These are phyloP conservation scores for Colaptes auratus DNA, from an alignment of 2,113 vertebrate species.

Conservation along the genomic window DNA sequence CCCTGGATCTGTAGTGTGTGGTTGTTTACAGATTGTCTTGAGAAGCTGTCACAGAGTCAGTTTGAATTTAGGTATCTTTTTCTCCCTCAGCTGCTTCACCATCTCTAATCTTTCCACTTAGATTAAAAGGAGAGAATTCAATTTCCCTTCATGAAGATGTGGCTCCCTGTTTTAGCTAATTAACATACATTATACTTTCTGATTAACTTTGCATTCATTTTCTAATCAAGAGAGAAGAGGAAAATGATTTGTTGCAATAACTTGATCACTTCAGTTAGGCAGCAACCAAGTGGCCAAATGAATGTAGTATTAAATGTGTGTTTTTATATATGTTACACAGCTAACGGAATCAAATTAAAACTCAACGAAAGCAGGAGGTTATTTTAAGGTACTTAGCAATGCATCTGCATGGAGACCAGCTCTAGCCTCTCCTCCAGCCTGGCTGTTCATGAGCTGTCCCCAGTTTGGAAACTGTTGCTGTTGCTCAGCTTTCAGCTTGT, in stretches of 20 bases:
- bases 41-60: neutral
- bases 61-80: neutral
- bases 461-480: neutral
- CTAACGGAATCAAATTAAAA: constrained; percentile 13
- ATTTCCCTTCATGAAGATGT: constrained; percentile 49
- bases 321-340: neutral
- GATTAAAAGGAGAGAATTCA: neutral
- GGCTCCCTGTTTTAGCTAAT: constrained; percentile 9
- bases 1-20: neutral
- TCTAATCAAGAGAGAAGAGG: constrained; percentile 41
- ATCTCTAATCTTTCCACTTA: neutral
- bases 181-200: constrained; percentile 17
- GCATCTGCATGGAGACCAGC: neutral
- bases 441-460: neutral
- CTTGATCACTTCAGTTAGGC: constrained; percentile 29
- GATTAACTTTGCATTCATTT: constrained; percentile 62
- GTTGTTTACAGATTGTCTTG: neutral
- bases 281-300: constrained; percentile 8
- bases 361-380: neutral
- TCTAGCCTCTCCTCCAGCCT: neutral
- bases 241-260: neutral
- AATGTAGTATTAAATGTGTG: neutral
- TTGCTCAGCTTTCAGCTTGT: neutral
- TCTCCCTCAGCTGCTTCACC: neutral
- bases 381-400: constrained; percentile 13